These are phyloP conservation scores for Chitala chitala DNA, from an alignment of 2,113 vertebrate genomes.

Conservation along the genomic window DNA sequence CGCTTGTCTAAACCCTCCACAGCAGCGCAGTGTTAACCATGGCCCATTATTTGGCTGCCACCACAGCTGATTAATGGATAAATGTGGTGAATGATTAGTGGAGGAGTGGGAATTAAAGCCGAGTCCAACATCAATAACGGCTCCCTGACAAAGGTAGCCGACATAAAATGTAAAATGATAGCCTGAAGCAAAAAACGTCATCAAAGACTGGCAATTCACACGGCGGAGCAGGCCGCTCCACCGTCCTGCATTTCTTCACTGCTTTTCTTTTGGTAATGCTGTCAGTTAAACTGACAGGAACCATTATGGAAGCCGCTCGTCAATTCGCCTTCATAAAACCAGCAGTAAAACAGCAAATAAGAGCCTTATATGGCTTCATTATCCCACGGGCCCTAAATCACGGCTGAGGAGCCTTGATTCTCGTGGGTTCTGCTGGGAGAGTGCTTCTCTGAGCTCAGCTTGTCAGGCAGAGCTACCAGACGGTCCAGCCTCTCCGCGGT, in stretches of 20 bases:
- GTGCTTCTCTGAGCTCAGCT: neutral
- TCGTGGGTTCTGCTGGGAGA: constrained; percentile 37
- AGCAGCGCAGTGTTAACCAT: constrained; percentile 66
- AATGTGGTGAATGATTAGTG: constrained; percentile 94
- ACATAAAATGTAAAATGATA: constrained; percentile 87
- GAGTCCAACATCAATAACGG: constrained; percentile 84
- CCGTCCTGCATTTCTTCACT: constrained; percentile 60
- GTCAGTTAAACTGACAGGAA: constrained; percentile 83
- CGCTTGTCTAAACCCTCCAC: constrained; percentile 63
- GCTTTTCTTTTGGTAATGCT: constrained; percentile 80
- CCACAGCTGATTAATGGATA: constrained; percentile 92
- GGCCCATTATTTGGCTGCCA: constrained; percentile 84
- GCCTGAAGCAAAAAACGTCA: constrained; percentile 82
- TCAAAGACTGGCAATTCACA: constrained; percentile 77
- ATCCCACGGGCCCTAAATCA: constrained; percentile 53
- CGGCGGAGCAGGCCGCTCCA: constrained; percentile 55
- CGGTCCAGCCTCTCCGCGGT: neutral
- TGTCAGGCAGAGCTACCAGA: neutral
- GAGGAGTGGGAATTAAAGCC: constrained; percentile 88
- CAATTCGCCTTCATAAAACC: constrained; percentile 78
- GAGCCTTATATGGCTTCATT: constrained; percentile 75
- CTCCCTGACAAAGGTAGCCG: constrained; percentile 75
- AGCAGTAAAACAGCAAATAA: constrained; percentile 68
- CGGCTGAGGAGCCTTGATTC: constrained; percentile 47
- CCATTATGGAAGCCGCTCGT: constrained; percentile 65